A percentile compares a stretch with the other conserved stretches of the same genome.
Conservation (phyloP, 2,113 vertebrate genomes). For the Heterocephalus glaber region DNA sequence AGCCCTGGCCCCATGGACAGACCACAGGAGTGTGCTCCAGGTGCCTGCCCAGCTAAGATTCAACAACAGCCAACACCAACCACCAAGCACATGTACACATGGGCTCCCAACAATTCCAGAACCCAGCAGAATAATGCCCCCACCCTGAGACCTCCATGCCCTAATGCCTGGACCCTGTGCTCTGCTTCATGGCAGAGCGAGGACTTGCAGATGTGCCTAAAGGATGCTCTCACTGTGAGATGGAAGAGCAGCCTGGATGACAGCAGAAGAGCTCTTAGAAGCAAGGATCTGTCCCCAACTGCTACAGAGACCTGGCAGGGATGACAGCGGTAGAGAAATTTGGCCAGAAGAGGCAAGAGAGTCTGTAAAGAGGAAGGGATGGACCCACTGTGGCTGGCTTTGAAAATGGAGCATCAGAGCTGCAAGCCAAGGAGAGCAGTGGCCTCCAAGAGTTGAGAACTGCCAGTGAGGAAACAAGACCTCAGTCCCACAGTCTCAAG, state of each 20-base stretch:
- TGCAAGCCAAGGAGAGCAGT: not conserved
- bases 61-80: not conserved
- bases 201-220: too few relatives aligned
- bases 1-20: not conserved
- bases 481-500: accelerated
- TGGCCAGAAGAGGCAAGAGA: not conserved
- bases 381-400: not conserved
- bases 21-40: not conserved
- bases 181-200: accelerated
- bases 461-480: not conserved
- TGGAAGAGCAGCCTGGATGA: not conserved
- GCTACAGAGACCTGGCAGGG: not conserved
- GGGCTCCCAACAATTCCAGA: not conserved
- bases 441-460: not conserved
- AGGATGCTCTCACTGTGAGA: not conserved
- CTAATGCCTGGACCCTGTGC: not conserved
- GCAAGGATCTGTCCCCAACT: not conserved
- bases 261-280: accelerated
- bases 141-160: accelerated
- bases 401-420: not conserved
- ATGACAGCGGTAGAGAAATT: not conserved
- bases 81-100: accelerated
- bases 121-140: not conserved
- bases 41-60: not conserved
- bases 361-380: accelerated